These are phyloP conservation scores for Watsonalla cultraria DNA, from an alignment of 2,888 invertebrate species.

Conservation along the genomic window DNA sequence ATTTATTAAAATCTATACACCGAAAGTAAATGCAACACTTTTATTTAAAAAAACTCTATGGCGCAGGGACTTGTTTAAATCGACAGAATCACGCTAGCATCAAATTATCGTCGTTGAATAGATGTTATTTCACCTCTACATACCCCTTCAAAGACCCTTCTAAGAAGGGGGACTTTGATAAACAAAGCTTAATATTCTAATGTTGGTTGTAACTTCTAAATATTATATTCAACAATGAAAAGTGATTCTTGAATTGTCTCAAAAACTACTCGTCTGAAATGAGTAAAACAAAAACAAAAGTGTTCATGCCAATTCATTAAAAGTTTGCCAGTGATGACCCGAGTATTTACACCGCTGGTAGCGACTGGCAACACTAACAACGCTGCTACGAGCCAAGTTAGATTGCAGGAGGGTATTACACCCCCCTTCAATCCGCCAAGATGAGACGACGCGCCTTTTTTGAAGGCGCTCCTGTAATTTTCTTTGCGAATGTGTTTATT, in stretches of 20 bases:
- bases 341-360: conserved; percentile 43
- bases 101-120: too few relatives aligned
- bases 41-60: too few relatives aligned
- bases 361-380: conserved; percentile 50
- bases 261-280: conserved; percentile 1
- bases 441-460: conserved; percentile 26
- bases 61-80: too few relatives aligned
- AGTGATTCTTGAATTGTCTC: too few relatives aligned
- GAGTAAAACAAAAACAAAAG: conserved; percentile 28
- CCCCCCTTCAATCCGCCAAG: conserved; percentile 39
- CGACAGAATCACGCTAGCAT: too few relatives aligned
- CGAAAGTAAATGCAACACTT: too few relatives aligned
- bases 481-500: conserved; percentile 32
- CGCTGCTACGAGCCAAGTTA: conserved; percentile 64
- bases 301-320: conserved; percentile 60
- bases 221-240: background rate
- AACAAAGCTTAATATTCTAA: too few relatives aligned
- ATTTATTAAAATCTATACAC: too few relatives aligned
- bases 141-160: too few relatives aligned
- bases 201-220: too few relatives aligned
- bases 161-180: too few relatives aligned
- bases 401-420: conserved; percentile 53
- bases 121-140: too few relatives aligned
- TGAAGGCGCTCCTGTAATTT: conserved; percentile 39
- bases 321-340: conserved; percentile 55